Base-by-base conservation (phyloP, 2,888 invertebrate species). In the Palloptera scutellata region DNA sequence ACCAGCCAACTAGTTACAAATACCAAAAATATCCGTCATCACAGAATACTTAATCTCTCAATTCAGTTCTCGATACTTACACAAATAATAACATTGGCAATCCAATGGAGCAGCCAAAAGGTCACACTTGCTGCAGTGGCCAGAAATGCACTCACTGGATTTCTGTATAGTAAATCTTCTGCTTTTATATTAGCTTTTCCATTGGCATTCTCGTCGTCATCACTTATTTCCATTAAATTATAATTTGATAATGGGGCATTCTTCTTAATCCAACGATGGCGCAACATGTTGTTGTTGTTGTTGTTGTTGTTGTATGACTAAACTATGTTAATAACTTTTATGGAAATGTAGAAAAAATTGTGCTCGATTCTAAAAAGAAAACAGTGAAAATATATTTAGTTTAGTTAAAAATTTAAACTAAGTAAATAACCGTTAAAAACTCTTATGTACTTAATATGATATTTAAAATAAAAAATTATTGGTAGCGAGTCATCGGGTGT, bases 51-150 rank as follows among this genome's bases (percentile, higher is more conserved):
- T 45, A 48, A 13, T 11, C 12, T 48, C 43, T 13, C 8, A 20
- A 59, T 8, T 15, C 8, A 17, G 11, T 40, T 40, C 40, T 15
- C 30, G 17, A 55, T 45, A 66, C 74, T 71, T 30, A 75, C 77
- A 55, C 69, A 59, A 63, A 78, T 77, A 6, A 77, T 45, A 11
- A 67, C 43, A 40, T 72, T 54, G 0, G 75, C 73, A 6, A 72
- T 9, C 61, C 65, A 70, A 69, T 73, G 70, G 1, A 73, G 17
- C 0, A 73, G 8, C 78, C 75, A 77, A 60, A 74, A 77, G 0
- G 59, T 30, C 1, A 74, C 8, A 61, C 71, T 75, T 40, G 71
- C 73, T 13, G 57, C 51, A 12, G 48, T 45, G 13, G 63, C 68
- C 5, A 77, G 42, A 19, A 74, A 67, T 4, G 64, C 71, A 43